Conservation (phyloP, 2,888 invertebrate species). For the Ophion slaviceki region DNA sequence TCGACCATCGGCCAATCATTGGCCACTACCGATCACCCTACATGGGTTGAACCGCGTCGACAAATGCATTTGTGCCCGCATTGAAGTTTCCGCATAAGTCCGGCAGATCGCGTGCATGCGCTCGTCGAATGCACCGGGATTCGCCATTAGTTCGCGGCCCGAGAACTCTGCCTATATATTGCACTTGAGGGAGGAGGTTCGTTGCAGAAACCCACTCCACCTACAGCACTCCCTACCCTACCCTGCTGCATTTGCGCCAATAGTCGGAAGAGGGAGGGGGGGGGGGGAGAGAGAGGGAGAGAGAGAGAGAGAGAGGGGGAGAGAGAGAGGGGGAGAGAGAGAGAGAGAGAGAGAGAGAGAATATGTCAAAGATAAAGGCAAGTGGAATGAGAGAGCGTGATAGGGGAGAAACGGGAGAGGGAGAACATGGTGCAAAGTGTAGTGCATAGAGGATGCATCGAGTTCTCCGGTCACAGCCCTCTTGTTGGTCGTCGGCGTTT, state of each 20-base stretch:
- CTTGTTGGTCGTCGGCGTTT: constrained; percentile 52
- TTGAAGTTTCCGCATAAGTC: constrained; percentile 56
- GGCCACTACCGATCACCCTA: no score
- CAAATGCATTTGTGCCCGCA: constrained; percentile 19
- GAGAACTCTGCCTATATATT: background rate
- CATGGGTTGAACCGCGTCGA: background rate
- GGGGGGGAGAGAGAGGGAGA: constrained; percentile 3
- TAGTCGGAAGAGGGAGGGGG: background rate
- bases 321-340: background rate
- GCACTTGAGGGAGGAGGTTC: constrained; percentile 28
- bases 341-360: constrained; percentile 5
- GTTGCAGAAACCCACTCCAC: constrained; percentile 47
- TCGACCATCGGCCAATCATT: no score
- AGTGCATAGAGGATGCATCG: constrained; percentile 76
- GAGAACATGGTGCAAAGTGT: background rate
- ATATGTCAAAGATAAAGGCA: background rate
- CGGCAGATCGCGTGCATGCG: constrained; percentile 13
- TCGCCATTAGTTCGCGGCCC: constrained; percentile 60
- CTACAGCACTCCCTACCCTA: background rate
- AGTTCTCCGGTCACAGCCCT: constrained; percentile 69
- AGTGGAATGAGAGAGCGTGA: background rate
- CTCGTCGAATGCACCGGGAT: constrained; percentile 42
- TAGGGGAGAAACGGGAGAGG: constrained; percentile 13
- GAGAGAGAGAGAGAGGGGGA: no score
- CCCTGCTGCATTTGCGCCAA: constrained; percentile 19